A percentile compares a stretch with the other conserved stretches of the same genome.
These are phyloP conservation scores for Drosophila tripunctata DNA, from an alignment of 2,888 invertebrate genomes.

Conservation along the genomic window DNA sequence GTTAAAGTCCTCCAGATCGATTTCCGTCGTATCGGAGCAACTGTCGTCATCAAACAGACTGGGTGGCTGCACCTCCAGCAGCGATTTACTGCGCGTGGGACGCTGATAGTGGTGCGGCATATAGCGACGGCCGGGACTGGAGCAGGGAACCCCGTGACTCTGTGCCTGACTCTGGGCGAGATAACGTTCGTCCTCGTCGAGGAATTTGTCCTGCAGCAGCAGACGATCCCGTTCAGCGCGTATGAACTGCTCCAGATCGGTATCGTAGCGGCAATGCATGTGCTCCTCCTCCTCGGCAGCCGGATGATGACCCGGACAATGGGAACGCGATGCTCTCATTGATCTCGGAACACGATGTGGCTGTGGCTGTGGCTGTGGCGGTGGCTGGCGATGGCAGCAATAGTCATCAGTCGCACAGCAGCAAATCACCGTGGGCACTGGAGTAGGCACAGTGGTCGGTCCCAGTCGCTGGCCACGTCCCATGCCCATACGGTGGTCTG, in stretches of 20 bases:
- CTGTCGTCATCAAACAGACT: conserved; percentile 83
- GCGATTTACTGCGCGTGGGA: conserved; percentile 82
- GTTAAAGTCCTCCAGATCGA: conserved; percentile 84
- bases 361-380: conserved; percentile 44
- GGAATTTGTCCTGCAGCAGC: conserved; percentile 83
- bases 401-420: conserved; percentile 83
- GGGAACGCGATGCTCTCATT: conserved; percentile 49
- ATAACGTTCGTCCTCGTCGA: conserved; percentile 83
- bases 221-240: conserved; percentile 83
- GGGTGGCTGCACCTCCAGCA: conserved; percentile 83
- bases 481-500: conserved; percentile 64
- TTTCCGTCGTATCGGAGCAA: conserved; percentile 84
- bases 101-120: conserved; percentile 60
- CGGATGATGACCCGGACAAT: conserved; percentile 80
- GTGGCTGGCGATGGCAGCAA: conserved; percentile 82
- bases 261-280: conserved; percentile 82
- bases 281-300: conserved; percentile 83
- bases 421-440: conserved; percentile 68
- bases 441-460: conserved; percentile 46
- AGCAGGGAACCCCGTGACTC: too few species aligned
- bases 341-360: too few species aligned
- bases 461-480: conserved; percentile 21
- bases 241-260: conserved; percentile 83
- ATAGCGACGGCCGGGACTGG: conserved; percentile 51
- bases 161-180: conserved; percentile 59